Percentiles rank a stretch among this genome's conserved stretches.
Conservation (phyloP, 1,140 invertebrate genomes). For the Zelostemma sp. region DNA sequence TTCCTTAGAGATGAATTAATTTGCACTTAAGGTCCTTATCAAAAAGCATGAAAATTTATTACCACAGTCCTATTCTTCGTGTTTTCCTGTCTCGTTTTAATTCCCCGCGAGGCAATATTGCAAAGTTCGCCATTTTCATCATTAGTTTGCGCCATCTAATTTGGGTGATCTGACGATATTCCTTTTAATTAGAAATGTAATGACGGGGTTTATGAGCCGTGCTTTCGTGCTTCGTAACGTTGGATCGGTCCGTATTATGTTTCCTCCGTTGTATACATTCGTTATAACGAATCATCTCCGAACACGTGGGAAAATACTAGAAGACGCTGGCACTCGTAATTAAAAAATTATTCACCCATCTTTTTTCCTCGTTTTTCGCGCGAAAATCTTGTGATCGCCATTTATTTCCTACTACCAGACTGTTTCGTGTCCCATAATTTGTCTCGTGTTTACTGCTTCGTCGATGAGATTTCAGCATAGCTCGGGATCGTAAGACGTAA, state of each 20-base stretch:
- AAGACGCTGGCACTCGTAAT: too few species aligned
- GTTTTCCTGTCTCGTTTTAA: not conserved
- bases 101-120: not conserved
- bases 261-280: too few species aligned
- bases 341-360: not conserved
- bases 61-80: not conserved
- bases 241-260: too few species aligned
- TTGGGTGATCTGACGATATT: conserved; percentile 49
- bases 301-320: too few species aligned
- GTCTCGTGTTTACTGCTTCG: conserved; percentile 45
- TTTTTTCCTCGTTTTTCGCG: conserved; percentile 10
- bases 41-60: conserved; percentile 7
- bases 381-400: not conserved
- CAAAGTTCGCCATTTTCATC: conserved; percentile 18
- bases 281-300: too few species aligned
- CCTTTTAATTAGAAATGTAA: conserved; percentile 63
- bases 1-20: conserved; percentile 26
- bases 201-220: conserved; percentile 48
- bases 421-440: conserved; percentile 6
- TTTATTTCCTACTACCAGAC: not conserved
- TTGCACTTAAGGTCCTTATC: conserved; percentile 9
- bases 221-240: conserved; percentile 2
- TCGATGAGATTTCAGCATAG: conserved; percentile 30
- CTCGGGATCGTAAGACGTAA: conserved; percentile 42
- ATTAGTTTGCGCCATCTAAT: conserved; percentile 54